Conservation (phyloP, 2,888 invertebrate species). For the Cremastobaeus sp. region DNA sequence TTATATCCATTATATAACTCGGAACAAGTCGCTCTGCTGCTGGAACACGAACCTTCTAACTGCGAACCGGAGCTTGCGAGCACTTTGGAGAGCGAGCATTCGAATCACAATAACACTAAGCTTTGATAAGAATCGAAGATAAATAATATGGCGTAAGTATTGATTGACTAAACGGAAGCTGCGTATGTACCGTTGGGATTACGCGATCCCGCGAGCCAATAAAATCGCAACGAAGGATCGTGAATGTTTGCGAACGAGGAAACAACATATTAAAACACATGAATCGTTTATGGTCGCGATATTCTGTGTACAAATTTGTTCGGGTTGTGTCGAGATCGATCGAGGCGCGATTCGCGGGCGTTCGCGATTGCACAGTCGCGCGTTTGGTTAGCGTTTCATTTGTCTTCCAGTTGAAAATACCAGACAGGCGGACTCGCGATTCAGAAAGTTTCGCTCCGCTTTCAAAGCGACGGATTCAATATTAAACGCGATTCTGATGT, state of each 20-base stretch:
- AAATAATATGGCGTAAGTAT: constrained; percentile 31
- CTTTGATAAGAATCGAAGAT: constrained; percentile 16
- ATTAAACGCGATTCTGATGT: constrained; percentile 37
- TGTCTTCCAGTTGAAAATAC: too few relatives aligned
- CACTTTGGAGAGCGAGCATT: constrained; percentile 7
- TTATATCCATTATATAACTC: constrained; percentile 9
- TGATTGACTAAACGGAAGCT: constrained; percentile 31
- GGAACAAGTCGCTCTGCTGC: constrained; percentile 5
- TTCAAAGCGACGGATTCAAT: constrained; percentile 28
- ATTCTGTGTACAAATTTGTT: constrained; percentile 14
- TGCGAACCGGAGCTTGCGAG: background rate
- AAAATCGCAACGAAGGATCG: constrained; percentile 32
- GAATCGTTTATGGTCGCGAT: constrained; percentile 19
- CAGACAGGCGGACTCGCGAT: constrained; percentile 1
- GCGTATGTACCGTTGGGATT: constrained; percentile 11
- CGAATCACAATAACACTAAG: constrained; percentile 5
- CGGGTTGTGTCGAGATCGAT: constrained; percentile 8
- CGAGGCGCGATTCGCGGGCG: too few relatives aligned
- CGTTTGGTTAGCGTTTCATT: constrained; percentile 21
- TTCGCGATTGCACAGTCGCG: constrained; percentile 7
- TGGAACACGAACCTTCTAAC: background rate
- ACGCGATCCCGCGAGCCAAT: constrained; percentile 18
- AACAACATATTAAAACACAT: constrained; percentile 20
- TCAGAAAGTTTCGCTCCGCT: constrained; percentile 15
- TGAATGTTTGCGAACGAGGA: constrained; percentile 17